phyloP scores from a whole-genome alignment of 2,888 invertebrate genomes.

The Omphaloscelis lunosa region DNA sequence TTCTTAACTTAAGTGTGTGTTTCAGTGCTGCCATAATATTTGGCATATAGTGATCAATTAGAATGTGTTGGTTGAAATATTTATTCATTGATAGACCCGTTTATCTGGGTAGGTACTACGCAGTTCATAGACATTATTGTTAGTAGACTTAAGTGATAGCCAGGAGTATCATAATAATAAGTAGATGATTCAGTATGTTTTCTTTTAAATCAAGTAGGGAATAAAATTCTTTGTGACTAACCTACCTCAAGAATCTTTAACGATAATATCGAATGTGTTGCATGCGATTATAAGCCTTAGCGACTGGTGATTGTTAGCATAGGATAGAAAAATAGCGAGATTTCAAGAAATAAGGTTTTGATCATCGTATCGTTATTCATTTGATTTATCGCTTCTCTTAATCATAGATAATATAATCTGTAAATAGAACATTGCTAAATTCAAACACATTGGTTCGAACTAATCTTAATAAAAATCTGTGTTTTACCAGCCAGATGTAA shows the following conservation, averaged over 20 bases:
- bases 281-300: not conserved
- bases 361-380: not conserved
- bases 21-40: slow-evolving; percentile 12
- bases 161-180: slow-evolving; percentile 32
- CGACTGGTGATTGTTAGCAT: not conserved
- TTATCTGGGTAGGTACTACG: slow-evolving; percentile 22
- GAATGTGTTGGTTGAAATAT: slow-evolving; percentile 28
- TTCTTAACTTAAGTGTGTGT: not conserved
- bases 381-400: not conserved
- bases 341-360: not conserved
- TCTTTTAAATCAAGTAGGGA: slow-evolving; percentile 45
- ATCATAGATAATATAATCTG: slow-evolving; percentile 11
- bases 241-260: slow-evolving; percentile 50
- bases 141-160: slow-evolving; percentile 16
- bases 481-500: slow-evolving; percentile 37
- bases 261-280: slow-evolving; percentile 11
- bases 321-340: not conserved
- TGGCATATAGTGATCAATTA: not conserved
- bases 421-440: slow-evolving; percentile 21
- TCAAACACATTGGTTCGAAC: slow-evolving; percentile 28
- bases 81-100: slow-evolving; percentile 1
- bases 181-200: slow-evolving; percentile 57
- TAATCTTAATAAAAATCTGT: slow-evolving; percentile 46
- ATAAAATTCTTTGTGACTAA: slow-evolving; percentile 44
- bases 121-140: slow-evolving; percentile 7